A percentile compares a stretch with the other conserved stretches of the same genome.
These are phyloP conservation scores for Eurystomus glaucurus DNA, from an alignment of 2,797 vertebrate species.

Conservation along the genomic window DNA sequence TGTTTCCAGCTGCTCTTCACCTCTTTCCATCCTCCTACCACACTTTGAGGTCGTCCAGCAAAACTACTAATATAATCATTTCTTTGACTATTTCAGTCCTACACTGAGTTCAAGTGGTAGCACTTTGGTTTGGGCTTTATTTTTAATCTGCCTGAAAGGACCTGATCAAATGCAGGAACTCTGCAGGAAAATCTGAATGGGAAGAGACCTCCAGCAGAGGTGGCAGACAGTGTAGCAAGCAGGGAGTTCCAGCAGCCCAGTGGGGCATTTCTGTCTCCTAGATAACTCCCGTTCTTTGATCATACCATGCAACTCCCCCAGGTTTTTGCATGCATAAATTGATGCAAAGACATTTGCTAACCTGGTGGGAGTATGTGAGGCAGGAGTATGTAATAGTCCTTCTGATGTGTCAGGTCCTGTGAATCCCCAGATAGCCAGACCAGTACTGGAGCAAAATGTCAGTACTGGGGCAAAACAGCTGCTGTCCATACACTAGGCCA, in stretches of 20 bases:
- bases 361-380: neutral
- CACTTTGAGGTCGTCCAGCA: neutral
- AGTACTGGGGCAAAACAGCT: neutral
- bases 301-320: accelerated
- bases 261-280: accelerated
- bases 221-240: accelerated
- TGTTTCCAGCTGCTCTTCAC: neutral
- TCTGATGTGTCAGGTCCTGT: neutral
- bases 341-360: neutral
- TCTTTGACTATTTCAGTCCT: neutral
- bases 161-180: neutral
- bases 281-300: neutral
- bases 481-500: neutral
- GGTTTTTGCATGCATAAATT: neutral
- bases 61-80: neutral
- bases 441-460: neutral
- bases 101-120: neutral
- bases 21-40: neutral
- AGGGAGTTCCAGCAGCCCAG: neutral
- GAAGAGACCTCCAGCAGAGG: neutral
- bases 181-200: neutral
- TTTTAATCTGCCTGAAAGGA: neutral
- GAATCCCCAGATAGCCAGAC: neutral
- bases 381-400: neutral
- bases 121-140: neutral